Evolutionary conservation across 2,888 invertebrate genomes (phyloP), one percentile per base, ranked within the genome.

Genomic region (Charanyca ferruginea): DNA sequence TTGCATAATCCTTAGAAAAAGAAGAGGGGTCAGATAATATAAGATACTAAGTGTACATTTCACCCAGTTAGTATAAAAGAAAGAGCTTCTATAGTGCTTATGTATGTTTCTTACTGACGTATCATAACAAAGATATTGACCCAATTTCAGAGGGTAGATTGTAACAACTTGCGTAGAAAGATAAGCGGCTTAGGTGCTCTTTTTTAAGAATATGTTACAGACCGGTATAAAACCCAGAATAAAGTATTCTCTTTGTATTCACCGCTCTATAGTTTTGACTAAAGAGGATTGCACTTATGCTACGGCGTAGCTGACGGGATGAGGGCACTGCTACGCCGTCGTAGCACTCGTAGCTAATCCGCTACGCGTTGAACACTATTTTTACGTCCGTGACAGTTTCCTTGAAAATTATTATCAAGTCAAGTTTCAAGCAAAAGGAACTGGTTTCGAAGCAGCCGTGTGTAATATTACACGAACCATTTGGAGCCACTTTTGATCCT

Each of bases 81-180:
- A 13, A 28, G 7, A 25, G 23, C 6, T 35, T 67, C 28, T 60
- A 51, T 47, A 54, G 45, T 42, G 18, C 58, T 32, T 41, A 41
- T 60, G 16, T 44, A 32, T 20, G 25, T 32, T 54, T 22, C 32
- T 32, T 32, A 35, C 52, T 41, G 32, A 18, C 38, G 47, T 58
- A 66, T 61, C 18, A 28, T n/a, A 70, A 66, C 55, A 67, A 69
- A 35, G 60, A 62, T 48, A 45, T 51, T 66, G 68, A 74, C 72
- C 74, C 63, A 77, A 79, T 72, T 80, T 64, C 65, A 49, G 44
- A 63, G 59, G 64, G 65, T 20, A 60, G 62, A 63, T 67, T 68
- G 59, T 63, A 67, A 60, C 48, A 62, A 66, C 44, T 76, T 64
- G 28, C 67, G 55, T 63, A 32, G 20, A 41, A 60, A 71, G 60